phyloP scores from a whole-genome alignment of 2,113 vertebrate species.

The Microcebus murinus region DNA sequence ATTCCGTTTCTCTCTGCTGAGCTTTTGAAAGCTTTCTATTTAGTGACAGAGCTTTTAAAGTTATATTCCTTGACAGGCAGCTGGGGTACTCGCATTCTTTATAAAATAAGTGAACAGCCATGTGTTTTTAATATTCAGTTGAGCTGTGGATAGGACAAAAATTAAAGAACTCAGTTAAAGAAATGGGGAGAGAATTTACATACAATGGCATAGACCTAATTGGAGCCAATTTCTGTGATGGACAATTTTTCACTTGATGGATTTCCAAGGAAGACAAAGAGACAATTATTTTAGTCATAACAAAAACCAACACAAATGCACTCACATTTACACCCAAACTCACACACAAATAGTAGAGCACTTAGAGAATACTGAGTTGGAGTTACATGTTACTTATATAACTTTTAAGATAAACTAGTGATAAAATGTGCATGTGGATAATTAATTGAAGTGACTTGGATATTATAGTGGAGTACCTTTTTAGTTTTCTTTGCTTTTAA shows the following conservation, averaged over 20 bases:
- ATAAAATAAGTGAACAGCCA: background rate
- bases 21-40: slow-evolving; percentile 51
- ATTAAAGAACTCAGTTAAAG: background rate
- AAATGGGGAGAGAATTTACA: background rate
- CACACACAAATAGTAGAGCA: background rate
- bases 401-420: background rate
- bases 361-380: background rate
- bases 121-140: background rate
- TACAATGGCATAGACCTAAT: background rate
- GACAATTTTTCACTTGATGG: background rate
- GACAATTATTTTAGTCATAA: background rate
- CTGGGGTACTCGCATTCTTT: background rate
- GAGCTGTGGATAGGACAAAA: background rate
- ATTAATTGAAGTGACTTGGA: background rate
- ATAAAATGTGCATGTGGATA: background rate
- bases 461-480: background rate
- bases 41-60: slow-evolving; percentile 40
- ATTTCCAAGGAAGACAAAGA: background rate
- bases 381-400: background rate
- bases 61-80: slow-evolving; percentile 18
- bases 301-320: background rate
- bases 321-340: background rate
- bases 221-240: background rate
- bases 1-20: slow-evolving; percentile 12
- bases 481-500: too few relatives aligned